Percentiles rank a stretch among this genome's conserved stretches.
phyloP scores from a whole-genome alignment of 2,113 vertebrate species.

The Elachura formosa region DNA sequence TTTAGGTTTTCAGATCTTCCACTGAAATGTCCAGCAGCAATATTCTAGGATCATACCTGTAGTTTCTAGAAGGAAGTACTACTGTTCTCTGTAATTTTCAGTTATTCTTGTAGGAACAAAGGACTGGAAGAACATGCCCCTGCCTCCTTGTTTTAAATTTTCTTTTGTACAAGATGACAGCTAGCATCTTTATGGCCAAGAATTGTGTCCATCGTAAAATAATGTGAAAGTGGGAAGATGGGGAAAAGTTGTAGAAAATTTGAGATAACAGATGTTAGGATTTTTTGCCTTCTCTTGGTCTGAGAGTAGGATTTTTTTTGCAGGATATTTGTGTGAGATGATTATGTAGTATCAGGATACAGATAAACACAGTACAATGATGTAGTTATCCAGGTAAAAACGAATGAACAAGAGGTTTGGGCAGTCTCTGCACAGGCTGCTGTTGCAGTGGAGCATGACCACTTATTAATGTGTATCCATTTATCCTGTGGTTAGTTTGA shows the following conservation, averaged over 20 bases:
- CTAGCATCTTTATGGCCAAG: not conserved
- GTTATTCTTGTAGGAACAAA: not conserved
- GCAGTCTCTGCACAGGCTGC: not conserved
- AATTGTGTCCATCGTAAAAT: not conserved
- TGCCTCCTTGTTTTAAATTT: rapidly evolving
- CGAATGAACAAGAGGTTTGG: not conserved
- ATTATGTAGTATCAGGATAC: not conserved
- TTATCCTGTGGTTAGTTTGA: not conserved
- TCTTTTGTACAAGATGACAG: not conserved
- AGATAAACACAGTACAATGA: not conserved
- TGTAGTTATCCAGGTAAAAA: not conserved
- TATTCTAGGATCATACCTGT: not conserved
- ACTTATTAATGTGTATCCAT: not conserved
- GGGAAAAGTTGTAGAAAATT: not conserved
- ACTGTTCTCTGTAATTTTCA: not conserved
- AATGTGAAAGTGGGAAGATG: not conserved
- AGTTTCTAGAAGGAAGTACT: not conserved
- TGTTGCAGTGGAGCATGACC: not conserved
- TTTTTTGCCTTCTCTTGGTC: not conserved
- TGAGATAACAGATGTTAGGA: not conserved
- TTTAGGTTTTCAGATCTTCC: not conserved
- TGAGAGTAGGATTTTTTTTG: not conserved
- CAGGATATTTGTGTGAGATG: not conserved
- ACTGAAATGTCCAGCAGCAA: not conserved
- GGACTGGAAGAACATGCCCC: not conserved